Evolutionary conservation across 1,140 invertebrate genomes (phyloP).

Genomic region (Hormaphis cornu): DNA sequence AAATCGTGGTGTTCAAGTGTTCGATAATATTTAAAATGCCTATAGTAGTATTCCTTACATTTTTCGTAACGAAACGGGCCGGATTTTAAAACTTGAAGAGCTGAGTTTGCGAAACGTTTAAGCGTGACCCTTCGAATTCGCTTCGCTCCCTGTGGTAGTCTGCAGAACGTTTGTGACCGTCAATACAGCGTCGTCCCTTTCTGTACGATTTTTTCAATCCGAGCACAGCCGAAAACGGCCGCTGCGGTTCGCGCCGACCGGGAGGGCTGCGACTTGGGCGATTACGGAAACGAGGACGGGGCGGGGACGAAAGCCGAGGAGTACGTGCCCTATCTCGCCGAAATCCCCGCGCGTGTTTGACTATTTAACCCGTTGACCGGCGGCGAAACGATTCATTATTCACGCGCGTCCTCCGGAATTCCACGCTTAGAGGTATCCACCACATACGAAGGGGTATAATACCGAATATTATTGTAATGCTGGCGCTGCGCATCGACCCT

Average conservation of each 20-base stretch:
- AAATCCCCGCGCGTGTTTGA: constrained; percentile 23
- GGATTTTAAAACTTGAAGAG: too few species aligned
- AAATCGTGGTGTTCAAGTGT: too few species aligned
- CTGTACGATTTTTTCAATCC: neutral
- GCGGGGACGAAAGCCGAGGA: neutral
- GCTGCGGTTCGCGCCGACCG: neutral
- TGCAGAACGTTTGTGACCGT: neutral
- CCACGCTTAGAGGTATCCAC: neutral
- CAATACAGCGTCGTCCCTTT: neutral
- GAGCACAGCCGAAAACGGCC: too few species aligned
- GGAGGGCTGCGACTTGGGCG: neutral
- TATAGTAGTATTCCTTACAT: too few species aligned
- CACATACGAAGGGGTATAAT: too few species aligned
- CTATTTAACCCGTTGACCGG: constrained; percentile 28
- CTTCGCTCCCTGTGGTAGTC: too few species aligned
- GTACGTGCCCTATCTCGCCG: constrained; percentile 18
- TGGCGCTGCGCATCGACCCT: too few species aligned
- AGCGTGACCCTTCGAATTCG: too few species aligned
- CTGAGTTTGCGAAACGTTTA: too few species aligned
- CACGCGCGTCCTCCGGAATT: neutral
- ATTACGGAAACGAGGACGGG: neutral
- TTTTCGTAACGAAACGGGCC: too few species aligned
- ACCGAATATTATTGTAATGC: too few species aligned
- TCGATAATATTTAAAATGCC: too few species aligned
- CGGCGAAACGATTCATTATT: constrained; percentile 30